These are phyloP conservation scores for Tholera decimalis DNA, from an alignment of 2,888 invertebrate genomes.

Conservation along the genomic window DNA sequence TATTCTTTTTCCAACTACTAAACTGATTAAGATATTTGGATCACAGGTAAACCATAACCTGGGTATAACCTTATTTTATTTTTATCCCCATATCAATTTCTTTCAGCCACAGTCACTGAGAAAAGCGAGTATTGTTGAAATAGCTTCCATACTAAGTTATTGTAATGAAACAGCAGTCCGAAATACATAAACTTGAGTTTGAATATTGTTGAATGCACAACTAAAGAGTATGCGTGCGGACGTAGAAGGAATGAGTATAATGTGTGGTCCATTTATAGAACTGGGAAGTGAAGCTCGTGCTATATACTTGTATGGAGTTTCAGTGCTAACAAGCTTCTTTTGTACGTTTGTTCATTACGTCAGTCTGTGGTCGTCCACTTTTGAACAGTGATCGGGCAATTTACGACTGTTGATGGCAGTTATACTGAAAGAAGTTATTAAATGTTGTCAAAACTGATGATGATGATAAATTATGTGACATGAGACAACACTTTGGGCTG, in stretches of 20 bases:
- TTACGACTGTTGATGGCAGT: not conserved
- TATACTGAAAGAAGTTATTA: no score
- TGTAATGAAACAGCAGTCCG: constrained; percentile 36
- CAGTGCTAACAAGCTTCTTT: constrained; percentile 52
- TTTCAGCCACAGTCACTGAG: not conserved
- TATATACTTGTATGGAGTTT: constrained; percentile 48
- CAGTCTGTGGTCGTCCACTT: not conserved
- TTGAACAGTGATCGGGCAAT: not conserved
- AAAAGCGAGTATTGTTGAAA: not conserved
- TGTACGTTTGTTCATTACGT: constrained; percentile 31
- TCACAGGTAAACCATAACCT: not conserved
- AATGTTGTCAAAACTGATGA: not conserved
- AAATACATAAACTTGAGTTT: constrained; percentile 56
- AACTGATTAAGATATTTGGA: not conserved
- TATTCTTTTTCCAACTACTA: no score
- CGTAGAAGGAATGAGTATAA: constrained; percentile 61
- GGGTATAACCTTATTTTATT: not conserved
- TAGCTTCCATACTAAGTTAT: constrained; percentile 25
- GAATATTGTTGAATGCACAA: constrained; percentile 37
- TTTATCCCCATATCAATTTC: not conserved
- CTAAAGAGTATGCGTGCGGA: constrained; percentile 49
- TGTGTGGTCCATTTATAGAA: constrained; percentile 65
- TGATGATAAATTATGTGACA: no score
- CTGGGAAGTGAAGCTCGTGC: constrained; percentile 61
- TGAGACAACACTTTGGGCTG: no score